A percentile compares a stretch with the other conserved stretches of the same genome.
Conservation (phyloP, 2,888 invertebrate genomes). For the Scaptomyza parva region DNA sequence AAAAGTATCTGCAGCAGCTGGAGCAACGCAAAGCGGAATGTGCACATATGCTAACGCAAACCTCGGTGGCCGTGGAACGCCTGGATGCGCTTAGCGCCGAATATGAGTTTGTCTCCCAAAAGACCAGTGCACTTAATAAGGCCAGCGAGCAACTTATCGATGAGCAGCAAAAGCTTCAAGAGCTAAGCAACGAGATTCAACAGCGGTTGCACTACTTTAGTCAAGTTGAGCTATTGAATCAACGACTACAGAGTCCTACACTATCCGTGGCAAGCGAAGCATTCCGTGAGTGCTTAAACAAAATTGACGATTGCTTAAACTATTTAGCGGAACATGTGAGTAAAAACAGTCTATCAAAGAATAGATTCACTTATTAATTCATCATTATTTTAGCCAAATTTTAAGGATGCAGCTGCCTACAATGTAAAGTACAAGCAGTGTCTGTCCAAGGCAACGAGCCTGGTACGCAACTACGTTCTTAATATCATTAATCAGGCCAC, state of each 20-base stretch:
- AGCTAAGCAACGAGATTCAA: slow-evolving; percentile 92
- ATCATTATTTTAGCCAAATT: slow-evolving; percentile 87
- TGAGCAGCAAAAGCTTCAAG: slow-evolving; percentile 93
- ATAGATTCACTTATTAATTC: neutral
- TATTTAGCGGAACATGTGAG: slow-evolving; percentile 93
- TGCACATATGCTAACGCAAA: slow-evolving; percentile 88
- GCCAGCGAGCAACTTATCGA: slow-evolving; percentile 96
- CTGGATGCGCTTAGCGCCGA: slow-evolving; percentile 90
- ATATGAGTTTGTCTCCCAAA: slow-evolving; percentile 94
- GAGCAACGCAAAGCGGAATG: slow-evolving; percentile 89
- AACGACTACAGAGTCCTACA: slow-evolving; percentile 91
- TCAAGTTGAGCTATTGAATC: slow-evolving; percentile 92
- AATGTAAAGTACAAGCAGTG: slow-evolving; percentile 94
- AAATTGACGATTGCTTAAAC: slow-evolving; percentile 94
- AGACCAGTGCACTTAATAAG: slow-evolving; percentile 95
- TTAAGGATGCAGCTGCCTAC: slow-evolving; percentile 94
- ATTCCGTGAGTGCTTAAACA: slow-evolving; percentile 92
- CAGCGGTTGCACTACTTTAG: slow-evolving; percentile 93
- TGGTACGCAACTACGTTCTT: slow-evolving; percentile 92
- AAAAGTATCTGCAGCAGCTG: slow-evolving; percentile 90
- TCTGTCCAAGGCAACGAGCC: slow-evolving; percentile 91
- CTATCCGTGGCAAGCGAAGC: slow-evolving; percentile 93
- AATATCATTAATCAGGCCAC: slow-evolving; percentile 92
- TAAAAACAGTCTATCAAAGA: neutral
- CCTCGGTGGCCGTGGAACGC: slow-evolving; percentile 89